Conservation (phyloP, 64 coral and sea anemone species). For the Porites lutea region DNA sequence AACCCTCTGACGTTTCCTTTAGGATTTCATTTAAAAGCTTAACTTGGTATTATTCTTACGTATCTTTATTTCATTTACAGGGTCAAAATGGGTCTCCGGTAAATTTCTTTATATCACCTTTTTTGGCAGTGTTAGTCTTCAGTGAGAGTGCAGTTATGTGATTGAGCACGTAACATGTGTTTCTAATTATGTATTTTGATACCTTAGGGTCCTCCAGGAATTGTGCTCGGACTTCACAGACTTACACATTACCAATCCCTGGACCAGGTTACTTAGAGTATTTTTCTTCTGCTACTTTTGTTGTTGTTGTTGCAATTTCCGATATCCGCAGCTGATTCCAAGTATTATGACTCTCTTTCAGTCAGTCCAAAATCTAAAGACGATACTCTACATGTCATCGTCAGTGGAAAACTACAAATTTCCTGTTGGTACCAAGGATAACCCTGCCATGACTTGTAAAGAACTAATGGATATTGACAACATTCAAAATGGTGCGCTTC, state of each 20-base stretch:
- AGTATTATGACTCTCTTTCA: not conserved
- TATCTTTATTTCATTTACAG: slow-evolving; percentile 41
- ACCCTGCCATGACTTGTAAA: slow-evolving; percentile 92
- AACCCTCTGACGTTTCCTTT: too few relatives aligned
- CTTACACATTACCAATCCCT: slow-evolving; percentile 37
- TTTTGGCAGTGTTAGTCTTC: not conserved
- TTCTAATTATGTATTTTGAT: not conserved
- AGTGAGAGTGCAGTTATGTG: not conserved
- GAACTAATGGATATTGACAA: slow-evolving; percentile 77
- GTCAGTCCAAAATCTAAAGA: slow-evolving; percentile 42
- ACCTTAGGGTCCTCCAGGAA: slow-evolving; percentile 76
- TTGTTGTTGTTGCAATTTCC: not conserved
- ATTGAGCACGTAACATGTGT: not conserved
- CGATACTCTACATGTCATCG: slow-evolving; percentile 79
- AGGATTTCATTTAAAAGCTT: too few relatives aligned
- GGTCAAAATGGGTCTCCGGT: slow-evolving; percentile 70
- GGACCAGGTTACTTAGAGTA: slow-evolving; percentile 37
- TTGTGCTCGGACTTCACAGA: slow-evolving; percentile 48
- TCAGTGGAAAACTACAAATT: slow-evolving; percentile 69
- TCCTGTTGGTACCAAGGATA: slow-evolving; percentile 75
- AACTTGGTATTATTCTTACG: not conserved
- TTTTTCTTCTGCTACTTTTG: not conserved
- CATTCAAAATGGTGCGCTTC: slow-evolving; percentile 83
- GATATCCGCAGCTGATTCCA: too few relatives aligned
- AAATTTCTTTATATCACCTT: not conserved